Percentiles rank a stretch among this genome's conserved stretches.
Evolutionary conservation across 2,888 invertebrate species (phyloP).

Genomic region (Cephus sareptanus): DNA sequence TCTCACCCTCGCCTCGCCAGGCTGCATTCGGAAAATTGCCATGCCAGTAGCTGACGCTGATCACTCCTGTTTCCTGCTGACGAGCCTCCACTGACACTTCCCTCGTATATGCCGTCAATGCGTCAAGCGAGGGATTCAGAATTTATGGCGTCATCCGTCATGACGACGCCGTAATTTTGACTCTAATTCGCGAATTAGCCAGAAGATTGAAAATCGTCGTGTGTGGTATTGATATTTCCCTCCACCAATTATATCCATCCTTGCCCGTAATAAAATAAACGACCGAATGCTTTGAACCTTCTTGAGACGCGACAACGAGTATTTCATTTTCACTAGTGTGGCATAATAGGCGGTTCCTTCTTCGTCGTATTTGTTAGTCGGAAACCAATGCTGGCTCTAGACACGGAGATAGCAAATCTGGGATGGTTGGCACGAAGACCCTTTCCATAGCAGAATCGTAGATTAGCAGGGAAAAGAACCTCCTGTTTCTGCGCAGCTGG

Average conservation of each 20-base stretch:
- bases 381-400: too few species aligned
- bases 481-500: too few species aligned
- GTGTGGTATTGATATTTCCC: neutral
- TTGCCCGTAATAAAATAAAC: neutral
- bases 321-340: neutral
- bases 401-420: slow-evolving; percentile 37
- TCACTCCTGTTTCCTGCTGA: slow-evolving; percentile 1
- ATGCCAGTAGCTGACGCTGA: slow-evolving; percentile 36
- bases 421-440: slow-evolving; percentile 32
- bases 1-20: neutral
- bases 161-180: slow-evolving; percentile 33
- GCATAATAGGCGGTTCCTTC: neutral
- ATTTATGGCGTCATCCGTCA: slow-evolving; percentile 50
- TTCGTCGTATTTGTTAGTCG: too few species aligned
- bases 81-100: neutral
- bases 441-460: too few species aligned
- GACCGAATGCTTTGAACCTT: neutral
- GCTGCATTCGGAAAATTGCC: slow-evolving; percentile 36
- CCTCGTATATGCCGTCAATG: slow-evolving; percentile 1
- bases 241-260: neutral
- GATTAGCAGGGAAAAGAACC: too few species aligned
- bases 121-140: slow-evolving; percentile 22
- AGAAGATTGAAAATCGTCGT: neutral
- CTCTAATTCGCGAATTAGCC: slow-evolving; percentile 38
- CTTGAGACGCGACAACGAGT: neutral